These are phyloP conservation scores for Teleogryllus oceanicus DNA, from an alignment of 2,888 invertebrate species.

Conservation along the genomic window DNA sequence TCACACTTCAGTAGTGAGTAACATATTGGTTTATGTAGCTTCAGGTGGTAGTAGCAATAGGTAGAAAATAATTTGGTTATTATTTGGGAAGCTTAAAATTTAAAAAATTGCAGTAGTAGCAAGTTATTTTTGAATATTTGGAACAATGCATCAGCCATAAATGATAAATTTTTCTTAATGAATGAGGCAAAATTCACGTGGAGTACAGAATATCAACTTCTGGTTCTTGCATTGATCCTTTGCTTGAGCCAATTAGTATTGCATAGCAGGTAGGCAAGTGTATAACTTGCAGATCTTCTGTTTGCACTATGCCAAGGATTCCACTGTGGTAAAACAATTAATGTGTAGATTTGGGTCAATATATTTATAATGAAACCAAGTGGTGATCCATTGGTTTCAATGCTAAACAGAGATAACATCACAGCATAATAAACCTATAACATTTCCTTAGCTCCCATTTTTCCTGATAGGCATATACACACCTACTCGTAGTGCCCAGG, in stretches of 20 bases:
- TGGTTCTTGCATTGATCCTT: constrained; percentile 11
- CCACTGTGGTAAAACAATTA: not conserved
- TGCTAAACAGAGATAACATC: not conserved
- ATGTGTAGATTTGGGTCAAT: not conserved
- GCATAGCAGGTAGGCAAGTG: not conserved
- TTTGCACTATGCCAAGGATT: not conserved
- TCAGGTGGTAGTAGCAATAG: not conserved
- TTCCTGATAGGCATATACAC: not conserved
- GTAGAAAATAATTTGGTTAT: constrained; percentile 7
- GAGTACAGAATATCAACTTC: not conserved
- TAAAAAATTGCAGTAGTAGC: not conserved
- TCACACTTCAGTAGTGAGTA: not conserved
- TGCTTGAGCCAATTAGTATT: constrained; percentile 1
- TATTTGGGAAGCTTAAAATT: not conserved
- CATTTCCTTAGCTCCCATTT: too few relatives aligned
- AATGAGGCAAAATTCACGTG: not conserved
- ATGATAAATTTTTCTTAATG: not conserved
- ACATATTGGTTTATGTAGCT: constrained; percentile 2
- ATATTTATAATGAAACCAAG: too few relatives aligned
- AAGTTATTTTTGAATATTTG: not conserved
- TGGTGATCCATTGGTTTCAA: not conserved
- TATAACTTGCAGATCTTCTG: not conserved
- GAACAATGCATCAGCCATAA: constrained; percentile 18
- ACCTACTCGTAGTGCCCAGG: not conserved
- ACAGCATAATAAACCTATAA: too few relatives aligned